Evolutionary conservation across 2,888 invertebrate species (phyloP), one percentile per base, ranked within the genome.

Genomic region (Drosophila neotestacea): DNA sequence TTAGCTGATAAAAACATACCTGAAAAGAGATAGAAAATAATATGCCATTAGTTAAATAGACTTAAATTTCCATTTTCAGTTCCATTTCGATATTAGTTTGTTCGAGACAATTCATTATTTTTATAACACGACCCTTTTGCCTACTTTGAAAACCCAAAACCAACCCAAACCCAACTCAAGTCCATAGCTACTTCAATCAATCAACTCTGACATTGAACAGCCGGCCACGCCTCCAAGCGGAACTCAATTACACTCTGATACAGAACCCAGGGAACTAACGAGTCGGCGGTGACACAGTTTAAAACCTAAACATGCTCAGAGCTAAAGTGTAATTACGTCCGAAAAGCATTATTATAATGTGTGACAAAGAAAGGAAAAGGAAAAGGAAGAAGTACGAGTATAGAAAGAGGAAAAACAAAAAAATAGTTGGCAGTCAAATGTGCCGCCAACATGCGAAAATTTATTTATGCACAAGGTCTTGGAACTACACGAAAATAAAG

Each of bases 401-500:
- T 46, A 28, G 34, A n/a, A n/a, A 32, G 32, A n/a, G 13, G 13
- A 7, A 5, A 28, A 28, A 27, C 30, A 47, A 48, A 27, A 44
- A 27, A 44, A 41, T 74, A 77, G 66, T 70, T 42, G 70, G 47
- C 68, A 73, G 73, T 60, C 76, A 81, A 80, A 80, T 80, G 80
- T 80, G 78, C 78, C 66, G 66, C 73, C 73, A 76, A 78, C 80
- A 80, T 80, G 80, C 80, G 81, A 80, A 77, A 80, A 73, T 78
- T 80, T 78, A 78, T 81, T 78, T 76, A 80, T 81, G 72, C 73
- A 72, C 66, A 73, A 70, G 66, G 61, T 52, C 71, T 28, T 61
- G 48, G 54, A 46, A 36, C 38, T 38, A 67, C 59, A 60, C 46
- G 51, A 44, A 44, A 41, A 56, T 28, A 73, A 63, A 64, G 52